Base-by-base conservation (phyloP, 2,888 invertebrate species). In the Polymixis lichenea region DNA sequence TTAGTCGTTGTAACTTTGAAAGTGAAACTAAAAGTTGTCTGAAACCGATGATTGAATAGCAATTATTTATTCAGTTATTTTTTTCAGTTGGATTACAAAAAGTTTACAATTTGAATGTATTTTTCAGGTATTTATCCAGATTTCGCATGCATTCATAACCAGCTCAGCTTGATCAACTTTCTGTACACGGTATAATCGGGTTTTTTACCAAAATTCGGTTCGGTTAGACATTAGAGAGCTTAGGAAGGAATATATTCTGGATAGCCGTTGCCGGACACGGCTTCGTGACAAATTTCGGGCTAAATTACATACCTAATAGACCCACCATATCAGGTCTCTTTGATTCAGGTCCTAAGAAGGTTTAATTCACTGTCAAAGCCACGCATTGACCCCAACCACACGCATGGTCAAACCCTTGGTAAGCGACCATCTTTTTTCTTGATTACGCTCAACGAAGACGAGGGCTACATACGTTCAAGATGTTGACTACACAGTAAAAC, bases 291-390 rank as follows among this genome's bases (percentile, higher is more conserved):
- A 32, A 1, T 5, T 32, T 32, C n/a, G 32, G 0, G 2, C 9
- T 32, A 58, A 28, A 49, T 67, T 2, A 38, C 38, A 38, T 38
- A 49, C 19, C n/a, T 53, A 25, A 3, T 9, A 43, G 13, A 51
- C 15, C 25, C 8, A 8, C 38, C 38, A 0, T 38, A 25, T 53
- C 43, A 32, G n/a, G 28, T 43, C 43, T 17, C 9, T 17, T 15
- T 53, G 49, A 62, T 43, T 15, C 11, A 25, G 53, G 28, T 55
- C n/a, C 46, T 53, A 32, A 49, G 25, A 60, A 65, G 32, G 71
- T 25, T 61, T 51, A 78, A 78, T 79, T 79, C 56, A 43, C 28
- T 78, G 78, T 79, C 78, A 79, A 55, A 72, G 28, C 9, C 72
- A 78, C 49, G n/a, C 28, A 76, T 73, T 32, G 22, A 53, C 46